phyloP scores from a whole-genome alignment of 2,113 vertebrate species.

The Myiopsitta monachus region DNA sequence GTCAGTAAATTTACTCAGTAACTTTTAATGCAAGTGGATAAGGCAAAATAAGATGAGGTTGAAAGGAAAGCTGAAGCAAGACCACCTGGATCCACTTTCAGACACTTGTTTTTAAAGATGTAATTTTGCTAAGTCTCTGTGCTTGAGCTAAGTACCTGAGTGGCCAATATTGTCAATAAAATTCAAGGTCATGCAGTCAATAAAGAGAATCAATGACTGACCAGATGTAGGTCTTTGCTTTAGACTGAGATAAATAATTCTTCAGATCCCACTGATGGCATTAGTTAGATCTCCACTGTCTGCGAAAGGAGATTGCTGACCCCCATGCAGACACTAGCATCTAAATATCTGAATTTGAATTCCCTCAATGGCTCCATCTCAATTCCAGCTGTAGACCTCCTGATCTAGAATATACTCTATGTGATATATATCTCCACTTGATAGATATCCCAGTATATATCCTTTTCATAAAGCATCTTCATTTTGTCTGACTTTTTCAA shows the following conservation, averaged over 20 bases:
- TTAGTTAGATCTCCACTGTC: neutral
- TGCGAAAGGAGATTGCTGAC: neutral
- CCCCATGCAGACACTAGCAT: neutral
- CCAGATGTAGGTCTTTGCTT: neutral
- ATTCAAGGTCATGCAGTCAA: neutral
- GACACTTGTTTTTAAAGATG: neutral
- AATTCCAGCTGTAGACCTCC: neutral
- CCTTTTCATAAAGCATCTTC: neutral
- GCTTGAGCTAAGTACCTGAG: neutral
- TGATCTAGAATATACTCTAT: neutral
- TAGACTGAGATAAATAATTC: neutral
- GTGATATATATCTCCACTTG: neutral
- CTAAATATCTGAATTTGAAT: neutral
- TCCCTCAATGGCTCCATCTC: neutral
- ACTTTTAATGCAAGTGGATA: neutral
- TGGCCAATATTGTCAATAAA: neutral
- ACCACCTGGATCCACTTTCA: neutral
- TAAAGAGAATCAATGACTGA: neutral
- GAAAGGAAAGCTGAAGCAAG: neutral
- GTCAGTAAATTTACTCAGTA: neutral
- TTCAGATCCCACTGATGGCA: neutral
- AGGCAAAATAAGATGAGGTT: neutral
- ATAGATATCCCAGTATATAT: neutral
- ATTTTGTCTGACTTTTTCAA: neutral
- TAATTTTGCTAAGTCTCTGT: neutral